Percentiles rank a stretch among this genome's conserved stretches.
These are phyloP conservation scores for Pardalotus punctatus DNA, from an alignment of 2,113 vertebrate species.

Conservation along the genomic window DNA sequence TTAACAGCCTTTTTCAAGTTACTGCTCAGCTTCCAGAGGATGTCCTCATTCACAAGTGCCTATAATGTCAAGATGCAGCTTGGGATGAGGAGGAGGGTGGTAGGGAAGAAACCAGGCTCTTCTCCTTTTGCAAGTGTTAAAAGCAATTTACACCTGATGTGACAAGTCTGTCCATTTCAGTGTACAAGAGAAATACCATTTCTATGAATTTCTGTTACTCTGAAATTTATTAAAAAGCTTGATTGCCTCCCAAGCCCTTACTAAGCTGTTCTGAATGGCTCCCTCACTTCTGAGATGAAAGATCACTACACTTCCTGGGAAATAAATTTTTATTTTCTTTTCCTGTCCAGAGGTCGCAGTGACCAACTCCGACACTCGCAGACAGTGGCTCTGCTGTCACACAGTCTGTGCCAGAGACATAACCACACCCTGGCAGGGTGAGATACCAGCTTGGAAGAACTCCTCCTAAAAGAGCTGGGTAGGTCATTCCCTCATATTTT, in stretches of 20 bases:
- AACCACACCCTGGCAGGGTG: neutral
- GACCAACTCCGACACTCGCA: neutral
- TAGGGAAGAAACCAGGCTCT: neutral
- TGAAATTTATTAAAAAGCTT: neutral
- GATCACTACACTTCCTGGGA: neutral
- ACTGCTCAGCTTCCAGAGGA: neutral
- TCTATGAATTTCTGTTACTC: neutral
- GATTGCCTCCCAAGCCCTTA: neutral
- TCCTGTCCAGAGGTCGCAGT: neutral
- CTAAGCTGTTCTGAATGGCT: neutral
- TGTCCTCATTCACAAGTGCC: neutral
- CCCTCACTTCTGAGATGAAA: neutral
- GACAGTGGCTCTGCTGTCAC: neutral
- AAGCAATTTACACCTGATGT: neutral
- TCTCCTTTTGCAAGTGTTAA: neutral
- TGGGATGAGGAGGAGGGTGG: neutral
- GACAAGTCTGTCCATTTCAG: neutral
- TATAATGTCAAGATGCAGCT: neutral
- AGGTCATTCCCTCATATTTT: neutral
- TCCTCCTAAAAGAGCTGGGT: neutral
- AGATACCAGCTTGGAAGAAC: neutral
- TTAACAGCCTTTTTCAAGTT: neutral
- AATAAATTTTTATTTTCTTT: neutral
- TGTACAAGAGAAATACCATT: neutral
- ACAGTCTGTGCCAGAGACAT: neutral